These are phyloP conservation scores for Eretmochelys imbricata DNA, from an alignment of 2,113 vertebrate species.

Conservation along the genomic window DNA sequence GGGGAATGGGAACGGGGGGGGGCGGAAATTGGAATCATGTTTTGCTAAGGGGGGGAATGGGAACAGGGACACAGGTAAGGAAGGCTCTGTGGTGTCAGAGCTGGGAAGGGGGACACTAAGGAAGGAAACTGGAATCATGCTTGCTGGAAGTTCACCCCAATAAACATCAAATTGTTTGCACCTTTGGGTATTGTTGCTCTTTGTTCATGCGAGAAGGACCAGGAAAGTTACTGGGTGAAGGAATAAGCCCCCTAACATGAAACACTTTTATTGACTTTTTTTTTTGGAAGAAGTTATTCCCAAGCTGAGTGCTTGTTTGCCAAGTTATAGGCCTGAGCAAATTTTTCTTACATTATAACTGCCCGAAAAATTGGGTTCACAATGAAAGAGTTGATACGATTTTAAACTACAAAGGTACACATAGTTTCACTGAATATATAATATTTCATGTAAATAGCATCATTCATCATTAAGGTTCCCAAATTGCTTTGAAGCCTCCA, in stretches of 20 bases:
- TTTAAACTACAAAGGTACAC: neutral
- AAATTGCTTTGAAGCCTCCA: neutral
- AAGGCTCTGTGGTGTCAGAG: too few relatives aligned
- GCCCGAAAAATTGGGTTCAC: neutral
- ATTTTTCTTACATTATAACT: neutral
- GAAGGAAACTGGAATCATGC: too few relatives aligned
- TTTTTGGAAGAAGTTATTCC: neutral
- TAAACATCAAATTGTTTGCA: too few relatives aligned
- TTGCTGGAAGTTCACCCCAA: too few relatives aligned
- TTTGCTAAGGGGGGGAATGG: too few relatives aligned
- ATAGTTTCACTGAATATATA: neutral
- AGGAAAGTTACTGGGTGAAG: too few relatives aligned
- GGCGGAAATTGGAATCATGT: too few relatives aligned
- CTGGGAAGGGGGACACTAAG: too few relatives aligned
- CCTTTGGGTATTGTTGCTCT: too few relatives aligned
- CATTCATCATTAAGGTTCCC: neutral
- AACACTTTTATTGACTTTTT: neutral
- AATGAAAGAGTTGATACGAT: neutral
- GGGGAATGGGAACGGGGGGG: too few relatives aligned
- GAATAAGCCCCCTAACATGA: neutral
- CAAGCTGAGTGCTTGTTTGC: neutral
- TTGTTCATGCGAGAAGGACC: too few relatives aligned
- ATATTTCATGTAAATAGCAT: neutral
- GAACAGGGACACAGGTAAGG: too few relatives aligned
- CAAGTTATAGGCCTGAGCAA: neutral